phyloP scores from a whole-genome alignment of 1,140 invertebrate genomes.

The Atta colombica region DNA sequence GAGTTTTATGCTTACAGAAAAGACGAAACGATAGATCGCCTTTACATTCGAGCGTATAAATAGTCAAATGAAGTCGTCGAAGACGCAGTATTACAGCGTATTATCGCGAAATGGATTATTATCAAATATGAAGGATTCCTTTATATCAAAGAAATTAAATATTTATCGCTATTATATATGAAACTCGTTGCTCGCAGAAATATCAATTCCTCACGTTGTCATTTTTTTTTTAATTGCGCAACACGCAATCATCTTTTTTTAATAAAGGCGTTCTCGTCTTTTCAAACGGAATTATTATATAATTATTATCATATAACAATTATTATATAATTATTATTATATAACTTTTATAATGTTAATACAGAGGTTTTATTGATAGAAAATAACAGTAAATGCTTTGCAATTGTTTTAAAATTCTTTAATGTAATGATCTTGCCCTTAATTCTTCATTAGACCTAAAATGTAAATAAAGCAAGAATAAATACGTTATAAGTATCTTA shows the following conservation, averaged over 20 bases:
- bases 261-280: neutral
- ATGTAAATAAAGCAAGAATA: too few species aligned
- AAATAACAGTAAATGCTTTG: too few species aligned
- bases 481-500: too few species aligned
- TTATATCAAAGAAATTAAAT: constrained; percentile 2
- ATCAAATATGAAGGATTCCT: neutral
- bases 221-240: neutral
- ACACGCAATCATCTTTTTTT: neutral
- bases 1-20: constrained; percentile 11
- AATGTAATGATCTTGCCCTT: too few species aligned
- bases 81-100: neutral
- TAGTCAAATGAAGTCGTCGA: constrained; percentile 25
- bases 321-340: neutral
- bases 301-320: neutral
- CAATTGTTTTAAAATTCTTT: too few species aligned
- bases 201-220: neutral
- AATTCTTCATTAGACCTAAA: too few species aligned
- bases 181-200: neutral
- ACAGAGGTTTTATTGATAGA: neutral
- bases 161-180: constrained; percentile 1
- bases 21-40: constrained; percentile 10
- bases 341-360: constrained; percentile 2
- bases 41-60: constrained; percentile 22
- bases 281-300: neutral
- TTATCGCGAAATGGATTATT: neutral